These are phyloP conservation scores for Ormyrus pomaceus DNA, from an alignment of 2,888 invertebrate genomes.

Conservation along the genomic window DNA sequence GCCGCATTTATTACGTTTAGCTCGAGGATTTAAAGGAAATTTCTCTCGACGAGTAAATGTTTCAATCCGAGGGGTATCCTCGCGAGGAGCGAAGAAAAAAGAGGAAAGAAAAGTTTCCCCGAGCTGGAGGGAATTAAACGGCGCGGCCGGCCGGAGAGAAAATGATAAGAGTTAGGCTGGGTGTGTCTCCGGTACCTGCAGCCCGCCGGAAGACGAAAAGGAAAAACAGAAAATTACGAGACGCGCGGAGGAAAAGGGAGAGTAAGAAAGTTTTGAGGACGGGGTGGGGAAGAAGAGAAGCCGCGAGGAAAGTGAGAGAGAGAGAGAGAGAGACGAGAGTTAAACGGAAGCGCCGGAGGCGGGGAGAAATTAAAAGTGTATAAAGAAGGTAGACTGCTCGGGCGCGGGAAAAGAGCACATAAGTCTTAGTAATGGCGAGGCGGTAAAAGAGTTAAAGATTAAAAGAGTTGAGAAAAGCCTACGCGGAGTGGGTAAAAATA, in stretches of 20 bases:
- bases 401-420: not conserved
- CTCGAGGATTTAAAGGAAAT: too few relatives aligned
- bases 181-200: too few relatives aligned
- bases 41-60: too few relatives aligned
- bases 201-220: too few relatives aligned
- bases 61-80: too few relatives aligned
- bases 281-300: too few relatives aligned
- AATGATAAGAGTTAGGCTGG: too few relatives aligned
- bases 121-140: not conserved
- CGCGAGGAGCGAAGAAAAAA: not conserved
- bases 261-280: not conserved
- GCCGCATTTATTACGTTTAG: too few relatives aligned
- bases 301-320: not conserved
- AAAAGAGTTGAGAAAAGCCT: conserved; percentile 1
- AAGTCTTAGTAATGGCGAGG: not conserved
- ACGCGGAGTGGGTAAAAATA: not conserved
- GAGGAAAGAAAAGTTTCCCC: not conserved
- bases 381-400: not conserved
- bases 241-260: not conserved
- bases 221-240: not conserved
- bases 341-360: not conserved
- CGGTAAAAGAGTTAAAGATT: not conserved
- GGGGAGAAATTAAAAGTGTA: not conserved
- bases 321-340: not conserved
- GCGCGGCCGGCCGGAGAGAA: too few relatives aligned